Conservation (phyloP, 2,888 invertebrate genomes). For the Tenthredo amoena region DNA sequence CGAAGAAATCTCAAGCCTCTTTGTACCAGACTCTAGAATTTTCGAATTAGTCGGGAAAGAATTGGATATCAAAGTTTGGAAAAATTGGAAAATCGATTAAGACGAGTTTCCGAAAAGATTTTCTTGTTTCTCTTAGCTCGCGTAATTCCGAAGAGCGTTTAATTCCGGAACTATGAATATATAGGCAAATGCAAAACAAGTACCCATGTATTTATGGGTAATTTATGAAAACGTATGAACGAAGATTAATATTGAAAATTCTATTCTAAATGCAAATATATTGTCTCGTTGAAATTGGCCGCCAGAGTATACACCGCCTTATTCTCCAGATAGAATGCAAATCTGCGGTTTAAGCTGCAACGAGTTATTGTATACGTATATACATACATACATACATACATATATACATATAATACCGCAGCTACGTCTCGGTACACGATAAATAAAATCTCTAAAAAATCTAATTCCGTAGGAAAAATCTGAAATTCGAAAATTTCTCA, state of each 20-base stretch:
- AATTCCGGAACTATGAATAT: no score
- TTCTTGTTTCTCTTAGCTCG: no score
- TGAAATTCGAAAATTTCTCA: background rate
- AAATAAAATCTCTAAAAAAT: background rate
- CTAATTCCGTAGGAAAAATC: background rate
- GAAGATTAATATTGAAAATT: conserved; percentile 11
- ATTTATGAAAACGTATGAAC: background rate
- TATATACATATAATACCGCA: background rate
- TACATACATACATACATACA: background rate
- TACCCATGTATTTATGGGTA: background rate
- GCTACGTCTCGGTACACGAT: background rate
- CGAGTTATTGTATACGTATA: background rate
- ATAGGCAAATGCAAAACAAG: no score
- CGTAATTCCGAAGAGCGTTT: no score
- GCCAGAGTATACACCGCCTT: background rate
- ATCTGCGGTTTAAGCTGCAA: conserved; percentile 5
- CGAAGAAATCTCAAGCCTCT: no score
- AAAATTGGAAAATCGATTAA: no score
- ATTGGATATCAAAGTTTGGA: no score
- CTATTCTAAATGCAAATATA: conserved; percentile 45
- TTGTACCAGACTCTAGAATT: no score
- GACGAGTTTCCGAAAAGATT: no score
- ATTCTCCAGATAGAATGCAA: conserved; percentile 14
- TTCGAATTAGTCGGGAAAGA: no score
- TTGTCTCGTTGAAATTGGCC: conserved; percentile 8